These are phyloP conservation scores for Cremastinae sp. DNA, from an alignment of 2,888 invertebrate genomes.

Conservation along the genomic window DNA sequence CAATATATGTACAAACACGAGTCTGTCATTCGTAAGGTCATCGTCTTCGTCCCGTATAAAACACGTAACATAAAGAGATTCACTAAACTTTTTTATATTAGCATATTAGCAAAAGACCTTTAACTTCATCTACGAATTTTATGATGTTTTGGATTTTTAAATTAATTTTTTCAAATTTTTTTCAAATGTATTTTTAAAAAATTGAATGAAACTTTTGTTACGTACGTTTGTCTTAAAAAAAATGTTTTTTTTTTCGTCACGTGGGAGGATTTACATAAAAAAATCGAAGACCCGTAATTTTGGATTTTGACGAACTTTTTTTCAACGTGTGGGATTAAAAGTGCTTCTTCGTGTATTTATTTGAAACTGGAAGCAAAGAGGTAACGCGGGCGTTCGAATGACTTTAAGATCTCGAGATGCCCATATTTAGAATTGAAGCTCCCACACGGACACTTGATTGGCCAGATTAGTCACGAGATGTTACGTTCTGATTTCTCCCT, in stretches of 20 bases:
- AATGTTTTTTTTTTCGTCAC: constrained; percentile 14
- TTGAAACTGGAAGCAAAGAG: constrained; percentile 46
- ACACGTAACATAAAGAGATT: too few species aligned
- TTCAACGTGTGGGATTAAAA: constrained; percentile 39
- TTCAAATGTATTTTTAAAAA: too few species aligned
- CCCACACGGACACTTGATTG: constrained; percentile 40
- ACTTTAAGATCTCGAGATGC: constrained; percentile 47
- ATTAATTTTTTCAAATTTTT: too few species aligned
- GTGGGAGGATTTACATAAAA: constrained; percentile 34
- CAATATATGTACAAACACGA: too few species aligned
- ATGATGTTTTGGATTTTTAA: too few species aligned
- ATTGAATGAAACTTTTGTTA: too few species aligned
- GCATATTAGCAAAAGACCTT: too few species aligned
- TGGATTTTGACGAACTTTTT: constrained; percentile 15
- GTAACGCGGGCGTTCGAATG: constrained; percentile 34
- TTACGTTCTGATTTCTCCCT: constrained; percentile 7
- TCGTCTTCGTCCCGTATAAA: too few species aligned
- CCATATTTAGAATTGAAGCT: constrained; percentile 54
- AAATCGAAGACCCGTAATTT: neutral
- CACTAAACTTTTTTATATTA: too few species aligned
- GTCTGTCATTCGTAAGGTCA: too few species aligned
- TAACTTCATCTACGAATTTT: too few species aligned
- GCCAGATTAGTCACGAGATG: neutral
- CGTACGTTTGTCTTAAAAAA: too few species aligned
- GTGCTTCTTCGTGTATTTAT: constrained; percentile 35